Evolutionary conservation across 2,888 invertebrate genomes (phyloP), one percentile per base, ranked within the genome.

Genomic region (Hyposoter didymator): DNA sequence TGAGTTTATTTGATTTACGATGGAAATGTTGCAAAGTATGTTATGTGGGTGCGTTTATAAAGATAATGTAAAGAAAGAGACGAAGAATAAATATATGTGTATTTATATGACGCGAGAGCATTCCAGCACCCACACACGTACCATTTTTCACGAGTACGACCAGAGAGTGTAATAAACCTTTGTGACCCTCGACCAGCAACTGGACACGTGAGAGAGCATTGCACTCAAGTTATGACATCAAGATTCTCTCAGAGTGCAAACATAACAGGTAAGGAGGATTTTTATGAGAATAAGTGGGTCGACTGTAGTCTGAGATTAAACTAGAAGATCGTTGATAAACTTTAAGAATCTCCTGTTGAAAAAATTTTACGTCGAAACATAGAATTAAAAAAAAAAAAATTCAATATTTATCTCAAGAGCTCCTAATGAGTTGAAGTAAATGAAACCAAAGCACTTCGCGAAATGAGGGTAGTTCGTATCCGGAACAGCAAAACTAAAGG

Each of bases 101-200:
- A 39, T 59, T 35, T 59, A 45, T 14, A 62, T 59, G 59, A 49
- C 35, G 14, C 45, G 70, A 70, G n/a, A 52, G 43, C 70, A 76
- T 82, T 76, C 82, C 70, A 72, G 76, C 76, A 82, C 82, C 82
- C 82, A 82, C 82, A 82, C 62, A 72, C 52, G n/a, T 45, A 43
- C 45, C 32, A 76, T 82, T 82, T 82, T 82, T 69, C 64, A 76
- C 76, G 76, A 72, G 64, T 64, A 62, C 75, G 76, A 70, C 64
- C 69, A 76, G 76, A 76, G 76, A 78, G 76, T 82, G 82, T 72
- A 82, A 82, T 82, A 82, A 82, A 82, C 82, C 82, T 76, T 64
- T 82, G 82, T 82, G 82, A 82, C 76, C 82, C 76, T 72, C 76
- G 72, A 64, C 39, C 64, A 82, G 72, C 76, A 82, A 76, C 76